Conservation (phyloP, 2,888 invertebrate genomes). For the Nephrocerus scutellatus region DNA sequence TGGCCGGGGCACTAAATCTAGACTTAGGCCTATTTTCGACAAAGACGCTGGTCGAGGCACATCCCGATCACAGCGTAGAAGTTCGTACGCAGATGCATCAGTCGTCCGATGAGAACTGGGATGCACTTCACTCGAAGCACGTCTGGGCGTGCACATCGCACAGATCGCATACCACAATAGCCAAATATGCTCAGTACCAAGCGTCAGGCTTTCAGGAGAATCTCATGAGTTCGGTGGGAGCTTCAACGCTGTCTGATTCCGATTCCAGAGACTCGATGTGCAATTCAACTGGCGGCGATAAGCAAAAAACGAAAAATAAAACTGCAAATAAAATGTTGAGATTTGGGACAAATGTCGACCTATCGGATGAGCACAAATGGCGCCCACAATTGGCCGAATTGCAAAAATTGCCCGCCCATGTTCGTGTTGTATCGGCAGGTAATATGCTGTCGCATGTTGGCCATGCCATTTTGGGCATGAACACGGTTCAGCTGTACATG, state of each 20-base stretch:
- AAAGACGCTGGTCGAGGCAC: constrained; percentile 93
- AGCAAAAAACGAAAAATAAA: constrained; percentile 41
- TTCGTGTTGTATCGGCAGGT: constrained; percentile 95
- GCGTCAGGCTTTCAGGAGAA: constrained; percentile 97
- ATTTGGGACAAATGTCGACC: constrained; percentile 98
- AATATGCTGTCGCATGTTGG: constrained; percentile 99
- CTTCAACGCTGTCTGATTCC: constrained; percentile 66
- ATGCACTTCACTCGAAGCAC: constrained; percentile 70
- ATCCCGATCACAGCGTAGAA: constrained; percentile 89
- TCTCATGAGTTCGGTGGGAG: constrained; percentile 56
- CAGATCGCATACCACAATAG: constrained; percentile 90
- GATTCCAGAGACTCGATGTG: constrained; percentile 73
- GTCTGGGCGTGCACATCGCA: constrained; percentile 96
- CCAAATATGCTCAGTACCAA: constrained; percentile 97
- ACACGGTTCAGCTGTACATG: constrained; percentile 98
- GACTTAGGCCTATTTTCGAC: constrained; percentile 98
- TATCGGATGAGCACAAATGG: constrained; percentile 98
- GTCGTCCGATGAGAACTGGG: constrained; percentile 95
- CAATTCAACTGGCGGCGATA: constrained; percentile 45
- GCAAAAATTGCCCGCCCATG: constrained; percentile 93
- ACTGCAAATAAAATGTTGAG: constrained; percentile 56
- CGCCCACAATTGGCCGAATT: constrained; percentile 87
- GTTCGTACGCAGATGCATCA: constrained; percentile 93
- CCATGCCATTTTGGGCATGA: constrained; percentile 98
- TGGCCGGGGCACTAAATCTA: constrained; percentile 91